These are phyloP conservation scores for Raja brachyura DNA, from an alignment of 2,113 vertebrate genomes.

Conservation along the genomic window DNA sequence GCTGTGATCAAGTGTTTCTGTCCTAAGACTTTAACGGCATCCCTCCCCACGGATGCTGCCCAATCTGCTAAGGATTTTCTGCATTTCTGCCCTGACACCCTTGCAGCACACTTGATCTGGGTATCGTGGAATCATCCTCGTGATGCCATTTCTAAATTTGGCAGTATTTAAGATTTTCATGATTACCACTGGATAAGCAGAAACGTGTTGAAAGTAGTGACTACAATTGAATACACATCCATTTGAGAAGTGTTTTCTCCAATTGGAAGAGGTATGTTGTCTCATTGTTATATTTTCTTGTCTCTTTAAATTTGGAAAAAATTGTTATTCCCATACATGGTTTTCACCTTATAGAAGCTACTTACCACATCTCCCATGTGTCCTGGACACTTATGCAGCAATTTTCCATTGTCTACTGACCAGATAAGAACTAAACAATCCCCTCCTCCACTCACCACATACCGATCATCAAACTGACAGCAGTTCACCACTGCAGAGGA, in stretches of 20 bases:
- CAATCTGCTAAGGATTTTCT: too few relatives aligned
- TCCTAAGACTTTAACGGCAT: too few relatives aligned
- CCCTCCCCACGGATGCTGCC: too few relatives aligned
- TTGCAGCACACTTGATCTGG: neutral
- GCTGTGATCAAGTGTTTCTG: too few relatives aligned
- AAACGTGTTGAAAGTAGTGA: neutral
- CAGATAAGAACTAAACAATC: conserved; percentile 37
- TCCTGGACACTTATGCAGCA: conserved; percentile 23
- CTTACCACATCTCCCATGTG: conserved; percentile 32
- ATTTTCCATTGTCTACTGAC: conserved; percentile 31
- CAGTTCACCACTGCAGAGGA: conserved; percentile 23
- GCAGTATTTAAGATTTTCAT: neutral
- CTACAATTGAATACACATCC: neutral
- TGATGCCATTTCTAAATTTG: neutral
- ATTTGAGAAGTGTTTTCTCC: neutral
- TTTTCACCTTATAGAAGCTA: conserved; percentile 8
- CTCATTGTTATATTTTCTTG: neutral
- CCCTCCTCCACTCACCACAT: conserved; percentile 33
- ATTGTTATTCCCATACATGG: too few relatives aligned
- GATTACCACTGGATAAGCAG: neutral
- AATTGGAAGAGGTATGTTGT: neutral
- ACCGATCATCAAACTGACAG: conserved; percentile 21
- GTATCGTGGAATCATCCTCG: neutral
- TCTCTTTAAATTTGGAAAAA: conserved; percentile 6
- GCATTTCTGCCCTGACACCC: too few relatives aligned